phyloP scores from a whole-genome alignment of 2,113 vertebrate species.

The Dipodomys merriami region DNA sequence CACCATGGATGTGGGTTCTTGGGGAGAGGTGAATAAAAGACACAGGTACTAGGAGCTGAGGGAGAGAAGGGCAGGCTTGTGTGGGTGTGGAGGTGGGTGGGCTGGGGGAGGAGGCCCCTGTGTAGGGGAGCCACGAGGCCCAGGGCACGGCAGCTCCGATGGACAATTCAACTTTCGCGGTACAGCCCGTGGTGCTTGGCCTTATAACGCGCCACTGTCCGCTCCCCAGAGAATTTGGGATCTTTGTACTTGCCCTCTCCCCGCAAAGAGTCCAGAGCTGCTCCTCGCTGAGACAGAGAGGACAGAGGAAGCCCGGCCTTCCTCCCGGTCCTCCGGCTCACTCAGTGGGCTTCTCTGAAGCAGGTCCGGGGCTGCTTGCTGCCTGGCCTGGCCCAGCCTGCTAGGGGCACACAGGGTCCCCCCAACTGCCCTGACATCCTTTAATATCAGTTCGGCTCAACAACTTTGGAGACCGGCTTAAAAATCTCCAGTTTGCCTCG shows the following conservation, averaged over 20 bases:
- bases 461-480: not conserved
- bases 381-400: not conserved
- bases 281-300: accelerated
- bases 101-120: accelerated
- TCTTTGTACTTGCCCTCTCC: accelerated
- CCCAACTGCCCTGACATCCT: not conserved
- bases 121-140: not conserved
- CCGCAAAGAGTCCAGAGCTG: accelerated
- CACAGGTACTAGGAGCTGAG: too few relatives aligned
- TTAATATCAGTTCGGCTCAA: accelerated
- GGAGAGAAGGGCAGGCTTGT: not conserved
- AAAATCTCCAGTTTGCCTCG: not conserved
- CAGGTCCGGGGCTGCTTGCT: accelerated
- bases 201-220: accelerated
- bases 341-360: not conserved
- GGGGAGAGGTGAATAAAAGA: not conserved
- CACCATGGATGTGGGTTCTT: accelerated
- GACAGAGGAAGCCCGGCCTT: accelerated
- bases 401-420: accelerated
- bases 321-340: accelerated
- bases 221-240: accelerated
- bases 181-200: accelerated
- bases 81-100: accelerated
- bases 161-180: not conserved
- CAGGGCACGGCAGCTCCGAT: accelerated